phyloP scores from a whole-genome alignment of 2,797 vertebrate species.

The Graptemys geographica region DNA sequence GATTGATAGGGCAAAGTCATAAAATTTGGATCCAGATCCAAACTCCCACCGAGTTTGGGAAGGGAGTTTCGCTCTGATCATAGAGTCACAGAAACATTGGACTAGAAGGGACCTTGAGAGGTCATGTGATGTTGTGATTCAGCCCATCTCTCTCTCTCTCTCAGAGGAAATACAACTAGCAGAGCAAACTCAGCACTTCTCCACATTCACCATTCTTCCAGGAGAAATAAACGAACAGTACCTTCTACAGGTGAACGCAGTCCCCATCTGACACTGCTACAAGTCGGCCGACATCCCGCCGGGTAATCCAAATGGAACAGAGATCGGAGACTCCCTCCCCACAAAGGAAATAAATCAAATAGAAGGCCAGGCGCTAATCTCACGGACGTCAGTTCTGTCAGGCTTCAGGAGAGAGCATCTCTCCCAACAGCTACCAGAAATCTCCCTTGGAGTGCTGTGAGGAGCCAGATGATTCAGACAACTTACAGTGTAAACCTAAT shows the following conservation, averaged over 20 bases:
- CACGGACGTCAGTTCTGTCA: neutral
- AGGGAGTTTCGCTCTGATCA: neutral
- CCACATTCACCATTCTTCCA: neutral
- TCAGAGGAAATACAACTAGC: neutral
- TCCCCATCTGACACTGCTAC: constrained; percentile 15
- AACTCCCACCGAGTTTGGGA: neutral
- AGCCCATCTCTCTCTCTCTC: neutral
- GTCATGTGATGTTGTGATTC: neutral
- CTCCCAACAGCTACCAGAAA: neutral
- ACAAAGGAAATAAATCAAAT: neutral
- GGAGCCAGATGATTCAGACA: neutral
- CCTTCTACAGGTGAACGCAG: neutral
- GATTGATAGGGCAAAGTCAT: neutral
- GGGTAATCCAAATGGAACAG: neutral
- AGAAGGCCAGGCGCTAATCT: neutral
- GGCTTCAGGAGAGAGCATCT: neutral
- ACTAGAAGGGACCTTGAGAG: neutral
- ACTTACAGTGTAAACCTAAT: neutral
- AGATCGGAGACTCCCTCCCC: neutral
- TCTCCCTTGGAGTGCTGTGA: neutral
- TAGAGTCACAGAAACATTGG: neutral
- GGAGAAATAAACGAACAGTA: neutral
- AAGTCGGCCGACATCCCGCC: neutral
- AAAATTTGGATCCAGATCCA: neutral
- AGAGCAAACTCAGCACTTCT: neutral